A percentile compares a stretch with the other conserved stretches of the same genome.
Conservation (phyloP, 2,888 invertebrate species). For the Clusia tigrina region DNA sequence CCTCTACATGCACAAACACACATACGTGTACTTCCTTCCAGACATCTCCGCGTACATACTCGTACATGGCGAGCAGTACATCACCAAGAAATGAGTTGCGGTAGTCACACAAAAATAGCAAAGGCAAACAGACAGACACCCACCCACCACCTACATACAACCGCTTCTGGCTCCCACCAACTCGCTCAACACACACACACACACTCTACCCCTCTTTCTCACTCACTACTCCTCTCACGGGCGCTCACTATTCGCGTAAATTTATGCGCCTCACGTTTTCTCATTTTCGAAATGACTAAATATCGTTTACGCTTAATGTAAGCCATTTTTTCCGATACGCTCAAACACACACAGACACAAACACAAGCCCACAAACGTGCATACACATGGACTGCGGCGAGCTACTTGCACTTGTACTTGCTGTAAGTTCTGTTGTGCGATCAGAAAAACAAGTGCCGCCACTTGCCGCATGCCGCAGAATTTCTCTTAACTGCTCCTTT, state of each 20-base stretch:
- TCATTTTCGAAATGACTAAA: slow-evolving; percentile 62
- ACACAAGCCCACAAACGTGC: slow-evolving; percentile 1
- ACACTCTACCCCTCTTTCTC: background rate
- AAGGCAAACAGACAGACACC: too few relatives aligned
- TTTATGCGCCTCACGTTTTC: slow-evolving; percentile 62
- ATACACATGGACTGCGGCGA: too few relatives aligned
- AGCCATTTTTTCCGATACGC: slow-evolving; percentile 32
- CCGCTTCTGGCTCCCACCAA: background rate
- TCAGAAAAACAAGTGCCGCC: too few relatives aligned
- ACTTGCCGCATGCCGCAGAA: too few relatives aligned
- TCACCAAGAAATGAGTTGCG: background rate
- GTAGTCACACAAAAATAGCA: slow-evolving; percentile 2
- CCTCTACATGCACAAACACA: background rate
- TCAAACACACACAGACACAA: slow-evolving; percentile 16
- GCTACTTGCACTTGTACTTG: too few relatives aligned
- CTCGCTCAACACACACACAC: background rate
- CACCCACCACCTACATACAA: background rate
- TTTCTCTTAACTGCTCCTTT: too few relatives aligned
- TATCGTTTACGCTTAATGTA: slow-evolving; percentile 56
- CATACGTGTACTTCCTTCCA: too few relatives aligned
- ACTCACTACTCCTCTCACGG: background rate
- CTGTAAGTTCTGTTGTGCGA: too few relatives aligned
- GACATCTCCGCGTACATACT: background rate
- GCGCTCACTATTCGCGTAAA: slow-evolving; percentile 36
- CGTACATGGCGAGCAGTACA: background rate